phyloP scores from a whole-genome alignment of 2,888 invertebrate species.

The Napeogenes sylphis region DNA sequence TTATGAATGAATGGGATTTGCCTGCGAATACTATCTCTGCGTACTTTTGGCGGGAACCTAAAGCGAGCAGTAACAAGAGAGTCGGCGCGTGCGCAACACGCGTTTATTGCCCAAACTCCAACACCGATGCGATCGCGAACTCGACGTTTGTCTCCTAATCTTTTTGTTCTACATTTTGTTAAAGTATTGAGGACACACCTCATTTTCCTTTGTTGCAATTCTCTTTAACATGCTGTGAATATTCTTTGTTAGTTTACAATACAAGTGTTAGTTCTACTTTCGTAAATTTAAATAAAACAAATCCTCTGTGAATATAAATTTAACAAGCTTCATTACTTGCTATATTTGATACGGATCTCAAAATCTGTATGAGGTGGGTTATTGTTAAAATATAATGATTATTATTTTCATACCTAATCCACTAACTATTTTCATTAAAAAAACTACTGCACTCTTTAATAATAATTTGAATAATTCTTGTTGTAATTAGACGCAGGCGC shows the following conservation, averaged over 20 bases:
- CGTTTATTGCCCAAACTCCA: constrained; percentile 53
- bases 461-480: not conserved
- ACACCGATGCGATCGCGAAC: constrained; percentile 67
- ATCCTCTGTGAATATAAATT: constrained; percentile 49
- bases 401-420: not conserved
- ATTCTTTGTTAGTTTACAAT: constrained; percentile 66
- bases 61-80: constrained; percentile 60
- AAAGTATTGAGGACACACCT: constrained; percentile 71
- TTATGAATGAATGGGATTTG: constrained; percentile 63
- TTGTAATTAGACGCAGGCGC: too few relatives aligned
- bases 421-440: not conserved
- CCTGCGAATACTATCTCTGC: constrained; percentile 52
- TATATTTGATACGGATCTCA: constrained; percentile 18
- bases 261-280: constrained; percentile 74
- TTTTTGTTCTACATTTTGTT: constrained; percentile 59
- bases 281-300: constrained; percentile 56
- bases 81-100: constrained; percentile 73
- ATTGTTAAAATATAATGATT: not conserved
- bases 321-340: constrained; percentile 26
- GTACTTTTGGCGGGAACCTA: constrained; percentile 68
- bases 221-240: constrained; percentile 69
- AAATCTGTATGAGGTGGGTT: constrained; percentile 28
- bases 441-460: not conserved
- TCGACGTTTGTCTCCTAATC: constrained; percentile 68
- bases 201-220: constrained; percentile 64